Evolutionary conservation across 2,113 vertebrate genomes (phyloP).

Genomic region (Serinus canaria): DNA sequence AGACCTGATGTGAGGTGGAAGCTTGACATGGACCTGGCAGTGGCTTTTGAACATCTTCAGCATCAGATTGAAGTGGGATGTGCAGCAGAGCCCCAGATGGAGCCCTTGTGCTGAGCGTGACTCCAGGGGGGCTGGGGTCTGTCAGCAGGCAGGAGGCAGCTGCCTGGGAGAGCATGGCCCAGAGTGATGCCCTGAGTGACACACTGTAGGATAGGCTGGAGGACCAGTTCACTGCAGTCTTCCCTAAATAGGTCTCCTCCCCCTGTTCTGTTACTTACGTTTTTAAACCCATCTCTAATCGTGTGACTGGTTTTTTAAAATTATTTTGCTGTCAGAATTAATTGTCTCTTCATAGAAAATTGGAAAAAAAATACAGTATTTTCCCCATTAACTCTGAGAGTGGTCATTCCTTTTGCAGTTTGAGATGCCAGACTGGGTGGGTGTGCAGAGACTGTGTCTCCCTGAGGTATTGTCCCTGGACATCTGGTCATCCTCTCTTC

Average conservation of each 20-base stretch:
- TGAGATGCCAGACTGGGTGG: rapidly evolving
- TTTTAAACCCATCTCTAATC: constrained; percentile 45
- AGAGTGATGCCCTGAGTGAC: background rate
- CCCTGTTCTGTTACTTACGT: constrained; percentile 32
- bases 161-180: background rate
- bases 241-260: background rate
- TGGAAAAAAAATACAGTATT: constrained; percentile 38
- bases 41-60: background rate
- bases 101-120: background rate
- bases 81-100: background rate
- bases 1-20: background rate
- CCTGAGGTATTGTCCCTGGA: background rate
- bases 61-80: background rate
- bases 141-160: background rate
- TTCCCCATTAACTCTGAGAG: background rate
- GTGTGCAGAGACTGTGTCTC: background rate
- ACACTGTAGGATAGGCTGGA: background rate
- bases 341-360: constrained; percentile 31
- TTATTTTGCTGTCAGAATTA: constrained; percentile 37
- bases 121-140: background rate
- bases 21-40: background rate
- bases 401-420: background rate
- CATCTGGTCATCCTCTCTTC: rapidly evolving
- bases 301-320: background rate
- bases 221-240: background rate